These are phyloP conservation scores for Nesogale talazaci DNA, from an alignment of 2,113 vertebrate genomes.

Conservation along the genomic window DNA sequence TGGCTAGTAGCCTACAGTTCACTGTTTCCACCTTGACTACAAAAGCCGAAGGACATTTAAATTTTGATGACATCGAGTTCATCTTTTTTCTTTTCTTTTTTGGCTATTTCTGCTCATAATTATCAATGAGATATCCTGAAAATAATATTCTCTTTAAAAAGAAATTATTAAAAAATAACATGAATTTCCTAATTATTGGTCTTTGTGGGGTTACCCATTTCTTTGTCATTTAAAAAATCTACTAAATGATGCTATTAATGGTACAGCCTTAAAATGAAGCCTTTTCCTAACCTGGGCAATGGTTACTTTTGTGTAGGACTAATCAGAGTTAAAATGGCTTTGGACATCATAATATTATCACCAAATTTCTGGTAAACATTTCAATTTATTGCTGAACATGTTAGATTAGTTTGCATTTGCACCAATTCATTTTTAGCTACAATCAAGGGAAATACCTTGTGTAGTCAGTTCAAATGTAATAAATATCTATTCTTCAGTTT, in stretches of 20 bases:
- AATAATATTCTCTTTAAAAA: not conserved
- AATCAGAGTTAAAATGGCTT: conserved; percentile 21
- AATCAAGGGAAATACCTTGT: conserved; percentile 28
- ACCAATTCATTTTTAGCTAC: not conserved
- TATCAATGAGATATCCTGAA: not conserved
- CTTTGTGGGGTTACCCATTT: not conserved
- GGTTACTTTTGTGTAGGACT: conserved; percentile 41
- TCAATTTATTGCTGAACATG: not conserved
- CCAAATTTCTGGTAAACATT: not conserved
- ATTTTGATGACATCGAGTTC: not conserved
- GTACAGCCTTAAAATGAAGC: not conserved
- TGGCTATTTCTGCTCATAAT: not conserved
- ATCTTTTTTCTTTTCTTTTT: not conserved
- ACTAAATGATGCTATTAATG: not conserved
- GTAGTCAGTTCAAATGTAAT: not conserved
- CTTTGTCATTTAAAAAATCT: not conserved
- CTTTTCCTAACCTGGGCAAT: conserved; percentile 34
- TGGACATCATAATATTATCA: not conserved
- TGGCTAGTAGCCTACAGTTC: not conserved
- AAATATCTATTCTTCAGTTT: not conserved
- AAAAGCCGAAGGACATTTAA: not conserved
- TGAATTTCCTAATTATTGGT: not conserved
- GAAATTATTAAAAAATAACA: not conserved
- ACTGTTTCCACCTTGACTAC: not conserved
- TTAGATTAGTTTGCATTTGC: not conserved